Base-by-base conservation (phyloP, 2,797 vertebrate genomes). In the Lateolabrax maculatus region DNA sequence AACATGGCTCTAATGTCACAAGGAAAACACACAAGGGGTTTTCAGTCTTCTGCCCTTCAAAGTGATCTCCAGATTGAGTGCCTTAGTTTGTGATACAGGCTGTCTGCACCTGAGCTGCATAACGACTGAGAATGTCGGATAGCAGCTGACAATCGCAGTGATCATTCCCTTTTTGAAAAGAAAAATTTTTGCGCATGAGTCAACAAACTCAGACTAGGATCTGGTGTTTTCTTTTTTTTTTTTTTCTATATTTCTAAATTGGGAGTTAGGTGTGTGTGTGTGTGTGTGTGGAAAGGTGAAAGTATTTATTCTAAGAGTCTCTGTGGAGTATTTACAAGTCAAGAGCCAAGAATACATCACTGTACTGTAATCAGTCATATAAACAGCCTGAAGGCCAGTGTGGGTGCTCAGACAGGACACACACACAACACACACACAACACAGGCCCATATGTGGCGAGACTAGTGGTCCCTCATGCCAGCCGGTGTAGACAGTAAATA, bases 61-160 rank as follows among this genome's bases (percentile, higher is more conserved):
- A 70, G 60, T 41, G 79, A 52, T 80, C 39, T 82, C 39, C 48
- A 71, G 66, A 85, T 48, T 5, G 79, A 84, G 91, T 93, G 92
- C 91, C 91, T 93, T 91, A 74, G 71, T 73, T 72, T 77, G 69
- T 31, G 49, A 73, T 61, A 9, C 58, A 12, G 51, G 62, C 41
- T 5, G 53, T 64, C 9, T 39, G 39, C 0, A 67, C 61, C 73
- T 31, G 48, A 66, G n/a, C 41, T 62, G 60, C 56, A 41, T 3
- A 37, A 69, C 46, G 56, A 79, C 67, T 51, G 23, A 49, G 77
- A 85, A 78, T 81, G 80, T 87, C 21, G 1, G 58, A 63, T 5
- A 56, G 77, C 80, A 75, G 71, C 76, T 74, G 87, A 84, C 80
- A 78, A 84, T 84, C 55, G 18, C 69, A 52, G 74, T 2, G 5